A percentile compares a stretch with the other conserved stretches of the same genome.
Conservation (phyloP, 1,140 invertebrate genomes). For the Cepaea nemoralis region DNA sequence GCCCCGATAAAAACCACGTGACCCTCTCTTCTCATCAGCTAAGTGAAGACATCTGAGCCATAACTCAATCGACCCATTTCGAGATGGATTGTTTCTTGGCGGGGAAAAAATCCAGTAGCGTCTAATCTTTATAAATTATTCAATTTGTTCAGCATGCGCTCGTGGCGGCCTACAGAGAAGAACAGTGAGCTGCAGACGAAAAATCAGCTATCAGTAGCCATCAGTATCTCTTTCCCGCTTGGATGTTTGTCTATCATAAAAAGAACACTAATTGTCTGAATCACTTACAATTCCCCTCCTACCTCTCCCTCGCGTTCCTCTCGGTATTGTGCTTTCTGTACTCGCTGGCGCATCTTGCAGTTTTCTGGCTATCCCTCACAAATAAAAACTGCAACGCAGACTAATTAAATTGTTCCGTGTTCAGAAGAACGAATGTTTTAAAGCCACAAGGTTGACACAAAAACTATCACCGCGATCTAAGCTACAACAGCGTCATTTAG, state of each 20-base stretch:
- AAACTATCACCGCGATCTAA: no score
- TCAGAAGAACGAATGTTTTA: background rate
- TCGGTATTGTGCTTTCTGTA: no score
- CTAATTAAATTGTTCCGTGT: background rate
- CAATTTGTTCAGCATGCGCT: slow-evolving; percentile 4
- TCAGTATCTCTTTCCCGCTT: background rate
- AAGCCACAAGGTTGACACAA: no score
- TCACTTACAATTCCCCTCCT: background rate
- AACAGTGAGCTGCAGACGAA: background rate
- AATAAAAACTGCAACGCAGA: background rate
- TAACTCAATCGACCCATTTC: slow-evolving; percentile 10
- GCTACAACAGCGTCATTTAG: no score
- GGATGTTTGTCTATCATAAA: slow-evolving; percentile 9
- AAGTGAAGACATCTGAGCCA: slow-evolving; percentile 28
- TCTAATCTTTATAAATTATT: slow-evolving; percentile 34
- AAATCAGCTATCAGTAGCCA: background rate
- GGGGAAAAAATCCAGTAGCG: slow-evolving; percentile 21
- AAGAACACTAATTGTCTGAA: background rate
- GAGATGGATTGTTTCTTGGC: slow-evolving; percentile 28
- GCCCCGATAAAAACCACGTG: slow-evolving; percentile 19
- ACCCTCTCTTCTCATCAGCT: slow-evolving; percentile 24
- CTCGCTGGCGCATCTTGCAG: no score
- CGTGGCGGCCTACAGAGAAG: background rate
- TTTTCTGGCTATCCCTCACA: no score
- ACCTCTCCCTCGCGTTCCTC: background rate